Conservation (phyloP, 2,888 invertebrate genomes). For the Himalopsyche kuldschensis region DNA sequence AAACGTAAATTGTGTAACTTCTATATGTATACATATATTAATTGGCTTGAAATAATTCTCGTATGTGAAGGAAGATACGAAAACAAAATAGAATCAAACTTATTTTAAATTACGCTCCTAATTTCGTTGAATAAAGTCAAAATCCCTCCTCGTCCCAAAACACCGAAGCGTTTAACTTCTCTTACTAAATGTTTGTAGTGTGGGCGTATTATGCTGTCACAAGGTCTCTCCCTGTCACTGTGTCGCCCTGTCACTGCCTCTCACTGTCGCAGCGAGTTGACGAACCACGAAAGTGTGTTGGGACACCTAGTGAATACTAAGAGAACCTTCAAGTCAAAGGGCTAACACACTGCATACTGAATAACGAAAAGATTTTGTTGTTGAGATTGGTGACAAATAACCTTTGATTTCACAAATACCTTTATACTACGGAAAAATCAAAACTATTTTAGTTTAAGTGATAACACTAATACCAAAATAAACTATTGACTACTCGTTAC, state of each 20-base stretch:
- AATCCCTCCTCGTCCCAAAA: background rate
- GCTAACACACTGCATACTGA: background rate
- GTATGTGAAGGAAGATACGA: too few relatives aligned
- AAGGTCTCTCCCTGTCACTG: background rate
- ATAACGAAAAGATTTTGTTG: background rate
- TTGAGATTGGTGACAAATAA: background rate
- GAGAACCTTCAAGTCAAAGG: background rate
- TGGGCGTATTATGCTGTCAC: background rate
- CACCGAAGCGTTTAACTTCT: background rate
- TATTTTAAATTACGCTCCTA: background rate
- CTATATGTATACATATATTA: too few relatives aligned
- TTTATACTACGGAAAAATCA: too few relatives aligned
- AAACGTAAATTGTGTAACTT: too few relatives aligned
- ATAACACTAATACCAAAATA: too few relatives aligned
- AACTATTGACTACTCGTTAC: too few relatives aligned
- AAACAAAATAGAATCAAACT: background rate
- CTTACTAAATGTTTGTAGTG: background rate
- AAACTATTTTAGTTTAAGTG: too few relatives aligned
- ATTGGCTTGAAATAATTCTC: too few relatives aligned
- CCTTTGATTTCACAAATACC: too few relatives aligned
- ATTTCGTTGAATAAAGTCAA: background rate
- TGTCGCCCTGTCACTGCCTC: background rate
- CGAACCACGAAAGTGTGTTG: background rate
- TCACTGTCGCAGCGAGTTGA: background rate
- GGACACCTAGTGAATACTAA: background rate